These are phyloP conservation scores for Drosophila acutilabella DNA, from an alignment of 2,888 invertebrate species.

Conservation along the genomic window DNA sequence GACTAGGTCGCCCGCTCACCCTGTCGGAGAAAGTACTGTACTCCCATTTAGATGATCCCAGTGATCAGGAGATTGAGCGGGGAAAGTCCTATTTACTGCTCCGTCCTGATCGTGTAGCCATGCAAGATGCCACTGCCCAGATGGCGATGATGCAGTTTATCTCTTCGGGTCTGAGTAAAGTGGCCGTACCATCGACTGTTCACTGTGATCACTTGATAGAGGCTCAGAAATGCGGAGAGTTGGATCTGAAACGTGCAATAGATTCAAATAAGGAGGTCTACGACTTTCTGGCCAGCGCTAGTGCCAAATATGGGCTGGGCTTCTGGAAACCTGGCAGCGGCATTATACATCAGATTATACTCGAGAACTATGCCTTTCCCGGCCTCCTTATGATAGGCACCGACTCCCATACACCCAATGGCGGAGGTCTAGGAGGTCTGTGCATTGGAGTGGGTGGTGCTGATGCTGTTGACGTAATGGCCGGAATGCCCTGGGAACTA, in stretches of 20 bases:
- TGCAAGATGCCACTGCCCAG: constrained; percentile 99
- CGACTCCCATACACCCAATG: constrained; percentile 99
- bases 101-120: constrained; percentile 98
- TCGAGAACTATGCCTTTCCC: constrained; percentile 99
- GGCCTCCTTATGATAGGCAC: constrained; percentile 99
- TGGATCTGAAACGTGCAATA: constrained; percentile 97
- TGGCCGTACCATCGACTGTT: constrained; percentile 99
- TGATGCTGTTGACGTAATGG: constrained; percentile 99
- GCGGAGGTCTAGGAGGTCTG: constrained; percentile 98
- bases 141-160: constrained; percentile 99
- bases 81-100: constrained; percentile 96
- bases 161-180: constrained; percentile 96
- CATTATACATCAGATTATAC: constrained; percentile 99
- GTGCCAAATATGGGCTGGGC: constrained; percentile 99
- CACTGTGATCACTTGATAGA: constrained; percentile 99
- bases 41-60: constrained; percentile 97
- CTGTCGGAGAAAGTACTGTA: constrained; percentile 99
- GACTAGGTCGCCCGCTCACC: constrained; percentile 96
- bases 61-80: constrained; percentile 94
- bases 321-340: constrained; percentile 99
- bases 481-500: constrained; percentile 98
- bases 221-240: constrained; percentile 94
- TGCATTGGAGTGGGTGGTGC: constrained; percentile 99
- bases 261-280: constrained; percentile 96
- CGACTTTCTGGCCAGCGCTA: constrained; percentile 95